Base-by-base conservation (phyloP, 2,113 vertebrate species). In the Chitala chitala region DNA sequence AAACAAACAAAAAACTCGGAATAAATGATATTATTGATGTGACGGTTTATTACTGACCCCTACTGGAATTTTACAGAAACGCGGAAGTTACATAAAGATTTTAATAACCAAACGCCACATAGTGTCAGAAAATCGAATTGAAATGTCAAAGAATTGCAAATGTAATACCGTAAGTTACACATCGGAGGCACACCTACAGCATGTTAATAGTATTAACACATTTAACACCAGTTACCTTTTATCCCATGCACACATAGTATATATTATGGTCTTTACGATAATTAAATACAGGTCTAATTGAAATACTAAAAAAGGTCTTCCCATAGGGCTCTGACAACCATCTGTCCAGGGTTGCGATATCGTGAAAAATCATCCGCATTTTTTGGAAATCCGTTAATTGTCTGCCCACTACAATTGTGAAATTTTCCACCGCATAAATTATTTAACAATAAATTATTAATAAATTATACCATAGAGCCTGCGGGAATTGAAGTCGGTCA, bases 371-470 rank as follows among this genome's bases (percentile, higher is more conserved):
- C 89, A 89, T 89, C 82, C 90, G 90, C 92, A 94, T 94, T 96
- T n/a, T n/a, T n/a, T n/a, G n/a, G n/a, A n/a, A n/a, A n/a, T n/a
- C n/a, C n/a, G n/a, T n/a, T 97, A 96, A 92, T 87, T 90, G 87
- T 86, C 82, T 85, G 89, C 91, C 88, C 90, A 91, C 88, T 91
- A 89, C 90, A 87, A 90, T 85, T 59, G 89, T 88, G 87, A 90
- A 89, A 92, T 91, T 92, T 93, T 91, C 90, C 90, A 90, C 87
- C 85, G 86, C 78, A 91, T 96, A 92, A 98, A 98, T 98, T 94
- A 99, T 98, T 98, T 93, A 98, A 90, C 84, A 84, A 94, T 96
- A 91, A 96, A 98, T 96, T 94, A 95, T 98, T 95, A 97, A 98
- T 97, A 96, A 98, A 95, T 96, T 95, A 97, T 96, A 98, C 94